Evolutionary conservation across 2,888 invertebrate species (phyloP).

Genomic region (Cheilosia soror): DNA sequence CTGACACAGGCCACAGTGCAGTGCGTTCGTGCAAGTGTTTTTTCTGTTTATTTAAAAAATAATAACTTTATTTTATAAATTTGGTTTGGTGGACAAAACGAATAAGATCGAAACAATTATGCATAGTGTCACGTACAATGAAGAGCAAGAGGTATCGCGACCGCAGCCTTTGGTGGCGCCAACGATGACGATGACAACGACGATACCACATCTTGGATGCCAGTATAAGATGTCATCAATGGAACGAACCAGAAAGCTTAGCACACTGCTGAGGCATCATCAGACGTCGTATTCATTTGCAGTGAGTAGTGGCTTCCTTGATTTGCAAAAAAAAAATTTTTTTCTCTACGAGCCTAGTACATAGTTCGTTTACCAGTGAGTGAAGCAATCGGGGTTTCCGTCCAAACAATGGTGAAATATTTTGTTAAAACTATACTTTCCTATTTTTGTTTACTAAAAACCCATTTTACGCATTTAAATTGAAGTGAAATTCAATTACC

Average conservation of each 20-base stretch:
- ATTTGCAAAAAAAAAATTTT: background rate
- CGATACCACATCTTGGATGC: slow-evolving; percentile 35
- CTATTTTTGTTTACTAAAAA: no score
- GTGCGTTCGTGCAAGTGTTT: background rate
- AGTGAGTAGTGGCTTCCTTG: slow-evolving; percentile 53
- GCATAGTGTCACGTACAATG: slow-evolving; percentile 56
- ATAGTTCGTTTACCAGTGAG: no score
- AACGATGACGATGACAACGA: slow-evolving; percentile 5
- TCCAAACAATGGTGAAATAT: no score
- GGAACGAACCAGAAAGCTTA: slow-evolving; percentile 81
- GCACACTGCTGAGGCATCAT: slow-evolving; percentile 79
- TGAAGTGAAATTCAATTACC: no score
- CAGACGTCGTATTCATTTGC: slow-evolving; percentile 47
- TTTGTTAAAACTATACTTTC: no score
- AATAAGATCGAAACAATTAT: slow-evolving; percentile 16
- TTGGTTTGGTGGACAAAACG: background rate
- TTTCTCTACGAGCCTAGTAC: no score
- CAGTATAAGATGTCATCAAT: slow-evolving; percentile 77
- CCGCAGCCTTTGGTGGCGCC: slow-evolving; percentile 42
- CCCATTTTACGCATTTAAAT: no score
- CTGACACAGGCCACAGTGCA: background rate
- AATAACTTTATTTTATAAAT: background rate
- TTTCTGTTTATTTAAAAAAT: background rate
- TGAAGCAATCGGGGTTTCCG: no score
- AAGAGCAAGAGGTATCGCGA: slow-evolving; percentile 15